phyloP scores from a whole-genome alignment of 2,113 vertebrate genomes.

The Petromus typicus region DNA sequence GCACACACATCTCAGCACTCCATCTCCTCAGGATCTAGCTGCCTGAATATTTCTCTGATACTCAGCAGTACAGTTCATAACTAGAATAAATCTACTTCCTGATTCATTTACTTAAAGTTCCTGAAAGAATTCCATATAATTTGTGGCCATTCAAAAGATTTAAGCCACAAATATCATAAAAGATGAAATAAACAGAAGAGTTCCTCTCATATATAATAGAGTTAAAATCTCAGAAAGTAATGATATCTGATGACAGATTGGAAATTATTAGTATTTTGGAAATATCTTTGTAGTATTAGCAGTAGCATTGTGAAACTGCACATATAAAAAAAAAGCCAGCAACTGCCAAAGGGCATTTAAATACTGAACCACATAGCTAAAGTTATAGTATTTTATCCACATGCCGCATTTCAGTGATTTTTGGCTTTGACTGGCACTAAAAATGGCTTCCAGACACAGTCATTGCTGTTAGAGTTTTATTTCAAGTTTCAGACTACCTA shows the following conservation, averaged over 20 bases:
- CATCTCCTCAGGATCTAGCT: constrained; percentile 35
- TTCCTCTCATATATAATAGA: background rate
- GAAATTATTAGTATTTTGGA: constrained; percentile 63
- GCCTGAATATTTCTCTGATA: constrained; percentile 45
- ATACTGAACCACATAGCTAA: constrained; percentile 54
- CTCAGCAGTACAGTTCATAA: constrained; percentile 35
- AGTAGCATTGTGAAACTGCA: constrained; percentile 1
- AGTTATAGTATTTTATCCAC: constrained; percentile 76
- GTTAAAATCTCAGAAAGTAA: constrained; percentile 4
- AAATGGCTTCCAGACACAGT: constrained; percentile 86
- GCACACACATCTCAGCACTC: background rate
- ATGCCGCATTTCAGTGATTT: constrained; percentile 81
- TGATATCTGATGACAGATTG: background rate
- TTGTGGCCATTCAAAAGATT: constrained; percentile 4
- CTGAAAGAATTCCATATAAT: constrained; percentile 41
- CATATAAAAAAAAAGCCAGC: constrained; percentile 70
- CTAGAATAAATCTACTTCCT: constrained; percentile 56
- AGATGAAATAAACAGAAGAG: constrained; percentile 15
- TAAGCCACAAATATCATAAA: constrained; percentile 51
- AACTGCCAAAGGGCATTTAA: constrained; percentile 53
- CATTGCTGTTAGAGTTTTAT: constrained; percentile 71
- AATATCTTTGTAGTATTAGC: constrained; percentile 12
- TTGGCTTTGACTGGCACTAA: constrained; percentile 78
- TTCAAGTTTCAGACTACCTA: constrained; percentile 72
- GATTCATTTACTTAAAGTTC: constrained; percentile 53